A percentile compares a stretch with the other conserved stretches of the same genome.
Conservation (phyloP, 2,888 invertebrate genomes). For the Drosophila flavopinicola region DNA sequence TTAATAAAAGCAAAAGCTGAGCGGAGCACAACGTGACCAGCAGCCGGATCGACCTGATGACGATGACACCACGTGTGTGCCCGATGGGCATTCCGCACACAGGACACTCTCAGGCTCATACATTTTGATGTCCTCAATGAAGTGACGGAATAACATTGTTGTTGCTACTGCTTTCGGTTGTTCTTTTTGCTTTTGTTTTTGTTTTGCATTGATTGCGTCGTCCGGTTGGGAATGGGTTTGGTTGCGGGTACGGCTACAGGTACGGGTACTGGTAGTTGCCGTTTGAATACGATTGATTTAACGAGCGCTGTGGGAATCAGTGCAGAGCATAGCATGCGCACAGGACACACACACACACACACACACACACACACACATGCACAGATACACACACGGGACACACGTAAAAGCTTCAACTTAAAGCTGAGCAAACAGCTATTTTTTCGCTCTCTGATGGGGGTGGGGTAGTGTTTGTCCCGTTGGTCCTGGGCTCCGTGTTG, state of each 20-base stretch:
- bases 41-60: conserved; percentile 53
- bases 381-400: conserved; percentile 21
- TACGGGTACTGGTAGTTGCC: conserved; percentile 50
- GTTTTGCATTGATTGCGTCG: conserved; percentile 76
- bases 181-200: conserved; percentile 26
- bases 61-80: conserved; percentile 67
- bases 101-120: conserved; percentile 68
- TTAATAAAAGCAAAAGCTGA: conserved; percentile 74
- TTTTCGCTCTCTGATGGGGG: conserved; percentile 17
- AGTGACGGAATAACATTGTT: conserved; percentile 69
- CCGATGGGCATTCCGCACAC: conserved; percentile 60
- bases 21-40: conserved; percentile 69
- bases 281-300: conserved; percentile 74
- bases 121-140: conserved; percentile 79
- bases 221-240: conserved; percentile 57
- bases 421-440: conserved; percentile 74
- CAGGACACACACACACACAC: conserved; percentile 21
- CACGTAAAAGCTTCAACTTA: conserved; percentile 70
- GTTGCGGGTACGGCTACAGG: conserved; percentile 5
- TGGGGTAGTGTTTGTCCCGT: conserved; percentile 15
- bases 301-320: conserved; percentile 74
- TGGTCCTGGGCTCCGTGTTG: conserved; percentile 33
- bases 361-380: neutral
- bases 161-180: conserved; percentile 10
- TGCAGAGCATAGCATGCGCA: conserved; percentile 53